These are phyloP conservation scores for Diadophis punctatus DNA, from an alignment of 2,113 vertebrate species.

Conservation along the genomic window DNA sequence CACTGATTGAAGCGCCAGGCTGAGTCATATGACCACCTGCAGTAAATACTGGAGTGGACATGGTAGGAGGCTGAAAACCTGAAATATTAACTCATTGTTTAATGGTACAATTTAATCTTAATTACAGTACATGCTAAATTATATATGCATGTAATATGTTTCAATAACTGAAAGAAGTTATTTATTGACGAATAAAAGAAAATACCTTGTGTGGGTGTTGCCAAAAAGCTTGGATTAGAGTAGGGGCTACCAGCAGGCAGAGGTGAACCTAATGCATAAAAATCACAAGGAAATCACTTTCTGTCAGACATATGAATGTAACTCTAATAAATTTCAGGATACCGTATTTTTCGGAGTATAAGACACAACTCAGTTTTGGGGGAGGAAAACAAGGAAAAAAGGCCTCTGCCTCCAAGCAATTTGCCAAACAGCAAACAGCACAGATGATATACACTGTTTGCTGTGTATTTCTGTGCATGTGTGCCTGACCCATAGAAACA, in stretches of 20 bases:
- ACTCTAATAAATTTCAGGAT: neutral
- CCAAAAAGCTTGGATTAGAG: constrained; percentile 67
- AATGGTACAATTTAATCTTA: neutral
- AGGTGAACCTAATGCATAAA: constrained; percentile 65
- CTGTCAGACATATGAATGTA: too few relatives aligned
- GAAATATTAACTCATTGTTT: neutral
- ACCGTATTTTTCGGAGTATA: too few relatives aligned
- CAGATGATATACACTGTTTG: too few relatives aligned
- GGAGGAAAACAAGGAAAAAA: too few relatives aligned
- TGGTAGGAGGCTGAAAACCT: constrained; percentile 72
- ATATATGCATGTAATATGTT: neutral
- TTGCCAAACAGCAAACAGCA: too few relatives aligned
- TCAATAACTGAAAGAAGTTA: neutral
- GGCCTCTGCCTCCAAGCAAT: too few relatives aligned
- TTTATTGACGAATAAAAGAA: neutral
- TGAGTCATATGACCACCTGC: constrained; percentile 61
- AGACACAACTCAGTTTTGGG: too few relatives aligned
- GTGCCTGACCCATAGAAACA: too few relatives aligned
- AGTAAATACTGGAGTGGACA: constrained; percentile 75
- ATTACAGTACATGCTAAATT: neutral
- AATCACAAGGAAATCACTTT: neutral
- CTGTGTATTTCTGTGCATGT: too few relatives aligned
- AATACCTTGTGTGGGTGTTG: constrained; percentile 73
- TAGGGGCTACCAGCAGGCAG: constrained; percentile 62
- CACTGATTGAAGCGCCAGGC: constrained; percentile 62